phyloP scores from a whole-genome alignment of 2,797 vertebrate species.

The Gallinago stenura region DNA sequence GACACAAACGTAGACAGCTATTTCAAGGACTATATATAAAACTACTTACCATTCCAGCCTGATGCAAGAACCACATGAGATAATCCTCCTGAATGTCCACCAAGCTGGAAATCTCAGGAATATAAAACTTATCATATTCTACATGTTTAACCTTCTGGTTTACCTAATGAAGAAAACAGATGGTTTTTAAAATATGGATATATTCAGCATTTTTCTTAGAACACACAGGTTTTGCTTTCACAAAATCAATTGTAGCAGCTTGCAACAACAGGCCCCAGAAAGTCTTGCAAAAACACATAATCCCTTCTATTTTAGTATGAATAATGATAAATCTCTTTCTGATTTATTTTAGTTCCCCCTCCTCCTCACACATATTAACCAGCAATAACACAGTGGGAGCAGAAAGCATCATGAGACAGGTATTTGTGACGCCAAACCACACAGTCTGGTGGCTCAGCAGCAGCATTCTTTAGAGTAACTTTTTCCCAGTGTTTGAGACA shows the following conservation, averaged over 20 bases:
- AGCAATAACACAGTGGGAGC: background rate
- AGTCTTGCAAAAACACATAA: background rate
- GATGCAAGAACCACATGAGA: constrained; percentile 97
- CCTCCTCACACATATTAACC: background rate
- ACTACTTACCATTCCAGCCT: constrained; percentile 91
- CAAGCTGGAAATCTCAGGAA: constrained; percentile 92
- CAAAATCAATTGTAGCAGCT: background rate
- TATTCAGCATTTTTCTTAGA: background rate
- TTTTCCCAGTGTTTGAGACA: background rate
- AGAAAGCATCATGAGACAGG: background rate
- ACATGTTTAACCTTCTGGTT: constrained; percentile 93
- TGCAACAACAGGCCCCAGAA: background rate
- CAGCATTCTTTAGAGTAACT: background rate
- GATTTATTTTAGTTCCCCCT: background rate
- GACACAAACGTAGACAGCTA: background rate
- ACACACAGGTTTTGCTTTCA: background rate
- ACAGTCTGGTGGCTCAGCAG: background rate
- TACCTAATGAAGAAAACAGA: constrained; percentile 81
- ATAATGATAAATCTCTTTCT: background rate
- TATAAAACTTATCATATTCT: constrained; percentile 94
- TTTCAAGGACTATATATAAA: background rate
- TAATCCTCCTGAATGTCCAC: constrained; percentile 99
- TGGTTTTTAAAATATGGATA: background rate
- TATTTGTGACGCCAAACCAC: background rate
- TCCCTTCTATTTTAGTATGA: background rate